Base-by-base conservation (phyloP, 2,888 invertebrate species). In the Watsonalla binaria region DNA sequence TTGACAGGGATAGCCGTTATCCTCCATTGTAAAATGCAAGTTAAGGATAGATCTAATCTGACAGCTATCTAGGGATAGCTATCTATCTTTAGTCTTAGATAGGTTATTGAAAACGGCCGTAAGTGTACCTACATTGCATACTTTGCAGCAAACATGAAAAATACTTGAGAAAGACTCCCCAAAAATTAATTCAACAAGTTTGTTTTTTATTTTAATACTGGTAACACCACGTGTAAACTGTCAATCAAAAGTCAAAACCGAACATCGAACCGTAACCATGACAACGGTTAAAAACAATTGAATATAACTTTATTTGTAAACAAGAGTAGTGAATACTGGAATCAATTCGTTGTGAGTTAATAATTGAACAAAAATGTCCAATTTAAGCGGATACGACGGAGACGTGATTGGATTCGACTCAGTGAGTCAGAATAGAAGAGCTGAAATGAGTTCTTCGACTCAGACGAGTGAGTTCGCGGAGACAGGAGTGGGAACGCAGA, bases 371-470 rank as follows among this genome's bases (percentile, higher is more conserved):
- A 48, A 49, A 15, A 13, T 89, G 88, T 82, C 85, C 1, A 65
- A 68, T 14, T 57, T 90, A 35, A 87, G 86, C 53, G 88, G 88
- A 0, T 90, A 75, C 47, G 90, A 90, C 47, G 81, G 86, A 50
- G 90, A 89, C 57, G 82, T 70, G 0, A 63, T 84, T 0, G 90
- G 90, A 0, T 90, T 88, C 39, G 82, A 86, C 2, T 83, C 87
- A 0, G 59, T 86, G 0, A 63, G 66, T 0, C 56, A 72, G 0
- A 72, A 70, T 0, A 74, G 68, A 35, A 58, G 73, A 0, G 45
- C 71, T 0, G 83, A 72, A 48, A 68, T 66, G 0, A 66, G 67
- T 0, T 72, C 68, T 0, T 71, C 80, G 0, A 81, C 86, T 0
- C 90, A 90, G 54, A 90, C 90, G 0, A 71, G 68, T 0, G 84